Percentiles rank a stretch among this genome's conserved stretches.
Conservation (phyloP, 2,113 vertebrate species). For the Alethe diademata region DNA sequence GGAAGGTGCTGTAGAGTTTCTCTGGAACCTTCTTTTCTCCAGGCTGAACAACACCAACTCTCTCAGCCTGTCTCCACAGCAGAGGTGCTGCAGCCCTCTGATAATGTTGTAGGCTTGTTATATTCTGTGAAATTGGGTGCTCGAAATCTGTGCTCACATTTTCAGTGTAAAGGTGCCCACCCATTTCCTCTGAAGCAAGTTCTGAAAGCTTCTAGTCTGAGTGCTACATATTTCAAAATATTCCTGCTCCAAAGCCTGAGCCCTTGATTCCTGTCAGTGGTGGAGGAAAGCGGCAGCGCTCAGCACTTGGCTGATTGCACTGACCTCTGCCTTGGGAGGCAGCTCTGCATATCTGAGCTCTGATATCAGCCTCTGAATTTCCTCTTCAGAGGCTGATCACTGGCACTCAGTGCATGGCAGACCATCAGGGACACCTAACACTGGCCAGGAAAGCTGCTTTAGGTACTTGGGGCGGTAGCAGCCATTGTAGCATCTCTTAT, state of each 20-base stretch:
- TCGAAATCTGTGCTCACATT: neutral
- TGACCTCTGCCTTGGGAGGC: neutral
- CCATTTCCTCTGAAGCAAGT: neutral
- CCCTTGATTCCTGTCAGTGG: neutral
- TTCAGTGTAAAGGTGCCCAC: neutral
- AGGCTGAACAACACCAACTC: neutral
- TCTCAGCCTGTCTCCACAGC: neutral
- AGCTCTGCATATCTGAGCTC: neutral
- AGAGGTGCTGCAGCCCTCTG: neutral
- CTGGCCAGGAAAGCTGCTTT: neutral
- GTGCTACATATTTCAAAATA: neutral
- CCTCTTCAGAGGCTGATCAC: neutral
- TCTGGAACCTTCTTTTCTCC: too few species aligned
- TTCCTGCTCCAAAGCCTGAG: neutral
- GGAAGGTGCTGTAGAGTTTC: neutral
- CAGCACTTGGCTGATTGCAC: neutral
- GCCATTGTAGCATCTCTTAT: neutral
- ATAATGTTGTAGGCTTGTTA: neutral
- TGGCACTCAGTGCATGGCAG: neutral
- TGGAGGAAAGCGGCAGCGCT: rapidly evolving
- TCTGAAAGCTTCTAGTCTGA: neutral
- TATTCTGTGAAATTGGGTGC: neutral
- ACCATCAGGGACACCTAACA: neutral
- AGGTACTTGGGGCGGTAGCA: neutral
- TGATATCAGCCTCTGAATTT: neutral